phyloP scores from a whole-genome alignment of 2,888 invertebrate genomes.

The Epinotia bilunana region DNA sequence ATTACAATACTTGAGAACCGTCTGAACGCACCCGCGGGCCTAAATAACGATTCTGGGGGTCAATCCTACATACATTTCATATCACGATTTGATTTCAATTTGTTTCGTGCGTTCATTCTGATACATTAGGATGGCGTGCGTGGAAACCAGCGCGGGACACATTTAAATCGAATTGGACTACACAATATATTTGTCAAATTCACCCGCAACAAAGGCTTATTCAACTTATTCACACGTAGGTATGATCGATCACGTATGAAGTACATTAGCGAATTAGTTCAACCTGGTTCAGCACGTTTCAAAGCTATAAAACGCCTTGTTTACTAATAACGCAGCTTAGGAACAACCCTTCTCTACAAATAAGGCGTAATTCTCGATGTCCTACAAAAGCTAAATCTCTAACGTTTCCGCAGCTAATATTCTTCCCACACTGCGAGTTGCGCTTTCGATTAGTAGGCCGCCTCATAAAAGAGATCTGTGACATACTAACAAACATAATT shows the following conservation, averaged over 20 bases:
- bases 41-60: constrained; percentile 4
- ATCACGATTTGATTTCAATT: too few species aligned
- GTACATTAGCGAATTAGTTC: neutral
- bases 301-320: neutral
- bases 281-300: neutral
- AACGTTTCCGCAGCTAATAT: neutral
- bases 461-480: neutral
- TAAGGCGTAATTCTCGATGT: neutral
- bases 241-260: constrained; percentile 6
- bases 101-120: neutral
- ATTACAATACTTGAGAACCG: constrained; percentile 17
- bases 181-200: too few species aligned
- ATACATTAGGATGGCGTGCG: neutral
- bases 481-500: constrained; percentile 6
- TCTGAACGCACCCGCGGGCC: neutral
- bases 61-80: neutral
- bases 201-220: neutral
- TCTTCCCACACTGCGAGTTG: neutral
- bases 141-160: neutral
- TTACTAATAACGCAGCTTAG: neutral
- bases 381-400: neutral
- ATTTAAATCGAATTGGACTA: neutral
- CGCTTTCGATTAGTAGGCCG: neutral
- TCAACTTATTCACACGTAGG: neutral
- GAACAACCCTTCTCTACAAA: neutral